Evolutionary conservation across 2,888 invertebrate genomes (phyloP).

Genomic region (Himalopsyche tibetana): DNA sequence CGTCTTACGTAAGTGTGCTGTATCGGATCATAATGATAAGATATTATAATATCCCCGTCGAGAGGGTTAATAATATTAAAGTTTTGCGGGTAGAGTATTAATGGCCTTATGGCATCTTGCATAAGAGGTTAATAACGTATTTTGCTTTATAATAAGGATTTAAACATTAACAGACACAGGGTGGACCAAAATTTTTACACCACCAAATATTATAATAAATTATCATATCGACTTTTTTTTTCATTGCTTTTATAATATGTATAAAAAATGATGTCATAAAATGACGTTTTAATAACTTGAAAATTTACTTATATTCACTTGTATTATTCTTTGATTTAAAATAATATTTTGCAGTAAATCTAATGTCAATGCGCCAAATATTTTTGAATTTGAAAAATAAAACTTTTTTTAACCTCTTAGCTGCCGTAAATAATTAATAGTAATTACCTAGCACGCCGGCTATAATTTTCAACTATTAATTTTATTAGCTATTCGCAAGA

Average conservation of each 20-base stretch:
- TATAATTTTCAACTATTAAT: too few species aligned
- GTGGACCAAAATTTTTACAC: neutral
- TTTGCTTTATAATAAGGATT: conserved; percentile 43
- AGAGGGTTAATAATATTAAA: conserved; percentile 43
- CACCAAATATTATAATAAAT: neutral
- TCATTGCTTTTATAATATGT: neutral
- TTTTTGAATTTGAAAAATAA: too few species aligned
- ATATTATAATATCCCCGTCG: conserved; percentile 31
- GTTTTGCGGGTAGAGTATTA: conserved; percentile 42
- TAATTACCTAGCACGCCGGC: too few species aligned
- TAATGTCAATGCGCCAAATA: too few species aligned
- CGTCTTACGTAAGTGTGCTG: conserved; percentile 16
- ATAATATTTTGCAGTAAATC: too few species aligned
- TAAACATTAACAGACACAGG: neutral
- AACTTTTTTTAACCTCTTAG: too few species aligned
- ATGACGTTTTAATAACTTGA: too few species aligned
- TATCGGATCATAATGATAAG: conserved; percentile 43
- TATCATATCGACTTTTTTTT: neutral
- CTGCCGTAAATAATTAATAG: too few species aligned
- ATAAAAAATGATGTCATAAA: too few species aligned
- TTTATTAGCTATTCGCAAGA: too few species aligned
- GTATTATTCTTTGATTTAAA: too few species aligned
- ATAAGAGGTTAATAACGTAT: conserved; percentile 43
- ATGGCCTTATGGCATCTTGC: conserved; percentile 43
- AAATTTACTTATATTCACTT: too few species aligned